Conservation (phyloP, 1,140 invertebrate species). For the Cydia fagiglandana region DNA sequence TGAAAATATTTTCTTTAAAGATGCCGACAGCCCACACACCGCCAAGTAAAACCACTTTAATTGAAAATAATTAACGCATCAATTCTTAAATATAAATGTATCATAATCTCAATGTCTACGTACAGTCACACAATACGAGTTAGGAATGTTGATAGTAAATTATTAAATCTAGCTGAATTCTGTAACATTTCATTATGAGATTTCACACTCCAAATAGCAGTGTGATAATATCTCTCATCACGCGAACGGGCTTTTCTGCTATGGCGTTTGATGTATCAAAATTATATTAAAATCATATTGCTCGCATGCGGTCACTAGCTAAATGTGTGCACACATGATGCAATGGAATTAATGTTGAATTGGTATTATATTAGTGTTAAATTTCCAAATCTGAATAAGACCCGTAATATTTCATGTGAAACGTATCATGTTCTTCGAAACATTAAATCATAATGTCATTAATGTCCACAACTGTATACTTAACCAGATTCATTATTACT, state of each 20-base stretch:
- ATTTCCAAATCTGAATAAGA: not conserved
- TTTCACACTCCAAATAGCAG: slow-evolving; percentile 26
- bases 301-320: not conserved
- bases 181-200: slow-evolving; percentile 30
- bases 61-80: not conserved
- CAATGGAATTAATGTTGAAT: no score
- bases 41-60: no score
- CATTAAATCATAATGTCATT: slow-evolving; percentile 22
- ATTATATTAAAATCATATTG: not conserved
- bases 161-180: slow-evolving; percentile 14
- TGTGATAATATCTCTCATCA: slow-evolving; percentile 20
- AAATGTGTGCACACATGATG: no score
- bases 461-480: slow-evolving; percentile 22
- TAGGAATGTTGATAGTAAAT: not conserved
- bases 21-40: not conserved
- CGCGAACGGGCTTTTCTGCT: not conserved
- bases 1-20: not conserved
- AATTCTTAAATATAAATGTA: not conserved
- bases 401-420: slow-evolving; percentile 9
- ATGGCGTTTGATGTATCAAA: not conserved
- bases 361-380: not conserved
- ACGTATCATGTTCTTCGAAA: slow-evolving; percentile 10
- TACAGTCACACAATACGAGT: not conserved
- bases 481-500: not conserved
- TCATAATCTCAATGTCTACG: no score